phyloP scores from a whole-genome alignment of 1,140 invertebrate species.

The Bombyx mori region DNA sequence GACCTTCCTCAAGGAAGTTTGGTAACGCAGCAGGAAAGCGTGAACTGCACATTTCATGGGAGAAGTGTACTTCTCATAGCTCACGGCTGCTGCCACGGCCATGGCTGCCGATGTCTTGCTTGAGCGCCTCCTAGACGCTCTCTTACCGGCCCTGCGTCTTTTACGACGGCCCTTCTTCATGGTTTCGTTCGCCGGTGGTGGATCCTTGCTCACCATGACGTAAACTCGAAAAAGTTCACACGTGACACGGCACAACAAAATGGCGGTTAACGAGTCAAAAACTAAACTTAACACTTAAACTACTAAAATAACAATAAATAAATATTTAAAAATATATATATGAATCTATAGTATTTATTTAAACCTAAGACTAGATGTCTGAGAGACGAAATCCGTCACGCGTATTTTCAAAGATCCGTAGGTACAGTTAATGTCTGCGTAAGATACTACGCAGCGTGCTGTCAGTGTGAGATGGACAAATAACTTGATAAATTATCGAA shows the following conservation, averaged over 20 bases:
- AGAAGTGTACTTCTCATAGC: slow-evolving; percentile 17
- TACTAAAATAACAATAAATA: slow-evolving; percentile 26
- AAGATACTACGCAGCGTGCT: slow-evolving; percentile 10
- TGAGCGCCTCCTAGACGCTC: slow-evolving; percentile 31
- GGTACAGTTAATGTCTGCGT: neutral
- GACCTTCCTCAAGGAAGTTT: slow-evolving; percentile 48
- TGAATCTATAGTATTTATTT: neutral
- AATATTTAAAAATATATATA: slow-evolving; percentile 14
- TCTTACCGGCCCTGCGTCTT: slow-evolving; percentile 31
- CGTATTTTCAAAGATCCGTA: slow-evolving; percentile 2
- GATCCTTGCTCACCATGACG: slow-evolving; percentile 44
- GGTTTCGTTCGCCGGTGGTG: slow-evolving; percentile 20
- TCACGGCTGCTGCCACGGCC: slow-evolving; percentile 3
- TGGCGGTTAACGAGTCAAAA: slow-evolving; percentile 30
- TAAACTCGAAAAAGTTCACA: slow-evolving; percentile 1
- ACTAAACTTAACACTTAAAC: slow-evolving; percentile 24
- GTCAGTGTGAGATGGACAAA: neutral
- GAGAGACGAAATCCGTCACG: slow-evolving; percentile 10
- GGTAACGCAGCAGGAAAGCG: slow-evolving; percentile 47
- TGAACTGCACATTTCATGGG: slow-evolving; percentile 54
- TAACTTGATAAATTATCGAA: slow-evolving; percentile 11
- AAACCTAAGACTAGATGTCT: slow-evolving; percentile 12
- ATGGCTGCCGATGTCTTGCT: slow-evolving; percentile 20
- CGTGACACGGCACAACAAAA: slow-evolving; percentile 40
- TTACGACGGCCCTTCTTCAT: slow-evolving; percentile 32